These are phyloP conservation scores for Ctenosaura bakeri DNA, from an alignment of 2,797 vertebrate genomes.

Conservation along the genomic window DNA sequence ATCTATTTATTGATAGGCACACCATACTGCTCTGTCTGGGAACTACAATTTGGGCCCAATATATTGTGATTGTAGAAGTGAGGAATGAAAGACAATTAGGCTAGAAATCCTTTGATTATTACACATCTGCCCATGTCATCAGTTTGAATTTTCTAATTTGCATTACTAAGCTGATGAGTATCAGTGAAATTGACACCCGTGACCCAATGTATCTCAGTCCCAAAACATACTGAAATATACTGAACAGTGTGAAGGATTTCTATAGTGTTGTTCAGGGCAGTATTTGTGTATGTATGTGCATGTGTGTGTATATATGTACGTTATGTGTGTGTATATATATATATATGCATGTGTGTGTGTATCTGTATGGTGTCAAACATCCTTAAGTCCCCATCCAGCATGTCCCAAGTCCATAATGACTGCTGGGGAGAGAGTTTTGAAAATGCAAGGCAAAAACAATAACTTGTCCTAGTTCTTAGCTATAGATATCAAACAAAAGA, in stretches of 20 bases:
- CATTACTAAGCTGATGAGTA: neutral
- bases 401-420: no score
- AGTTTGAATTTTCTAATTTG: neutral
- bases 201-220: neutral
- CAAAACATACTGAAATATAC: neutral
- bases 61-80: neutral
- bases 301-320: no score
- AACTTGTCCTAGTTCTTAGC: neutral
- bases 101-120: neutral
- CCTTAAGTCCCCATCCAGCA: no score
- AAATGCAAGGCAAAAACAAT: neutral
- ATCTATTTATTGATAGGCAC: neutral
- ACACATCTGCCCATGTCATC: neutral
- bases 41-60: neutral
- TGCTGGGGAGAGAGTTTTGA: no score
- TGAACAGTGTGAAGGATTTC: no score
- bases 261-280: no score
- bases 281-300: no score
- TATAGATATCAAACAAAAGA: neutral
- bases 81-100: conserved; percentile 2
- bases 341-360: no score
- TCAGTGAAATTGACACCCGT: neutral
- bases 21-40: neutral
- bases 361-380: no score
- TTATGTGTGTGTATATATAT: no score